These are phyloP conservation scores for Taeniopygia guttata DNA, from an alignment of 2,797 vertebrate genomes.

Conservation along the genomic window DNA sequence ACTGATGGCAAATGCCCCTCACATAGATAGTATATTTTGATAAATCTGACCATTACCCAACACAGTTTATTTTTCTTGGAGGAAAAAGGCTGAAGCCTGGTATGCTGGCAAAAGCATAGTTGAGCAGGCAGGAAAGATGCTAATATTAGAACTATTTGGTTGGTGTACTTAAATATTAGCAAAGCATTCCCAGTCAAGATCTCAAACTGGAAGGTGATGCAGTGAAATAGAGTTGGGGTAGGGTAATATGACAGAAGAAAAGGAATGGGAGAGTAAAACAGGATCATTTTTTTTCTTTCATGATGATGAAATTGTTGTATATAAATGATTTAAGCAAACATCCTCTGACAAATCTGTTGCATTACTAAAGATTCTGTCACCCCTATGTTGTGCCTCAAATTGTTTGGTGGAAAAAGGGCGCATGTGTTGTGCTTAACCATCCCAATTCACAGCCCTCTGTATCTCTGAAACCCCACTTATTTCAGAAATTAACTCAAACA, in stretches of 20 bases:
- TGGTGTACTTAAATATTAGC: not conserved
- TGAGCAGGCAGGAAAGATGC: not conserved
- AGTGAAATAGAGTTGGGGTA: not conserved
- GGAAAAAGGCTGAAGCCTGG: not conserved
- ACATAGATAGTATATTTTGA: not conserved
- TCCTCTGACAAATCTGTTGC: not conserved
- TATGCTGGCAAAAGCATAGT: not conserved
- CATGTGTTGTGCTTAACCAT: not conserved
- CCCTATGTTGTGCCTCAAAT: not conserved
- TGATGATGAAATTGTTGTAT: not conserved
- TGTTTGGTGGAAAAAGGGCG: not conserved
- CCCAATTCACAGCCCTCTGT: not conserved
- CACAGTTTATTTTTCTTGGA: not conserved
- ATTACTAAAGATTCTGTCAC: not conserved
- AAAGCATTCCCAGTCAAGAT: not conserved
- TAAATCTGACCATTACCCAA: not conserved
- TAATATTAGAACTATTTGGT: constrained; percentile 5
- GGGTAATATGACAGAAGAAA: not conserved
- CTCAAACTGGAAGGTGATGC: not conserved
- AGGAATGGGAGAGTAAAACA: not conserved
- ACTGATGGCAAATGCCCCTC: not conserved
- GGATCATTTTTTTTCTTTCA: not conserved
- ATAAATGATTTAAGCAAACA: not conserved
- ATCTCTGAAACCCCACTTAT: not conserved
- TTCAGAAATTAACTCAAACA: not conserved